phyloP scores from a whole-genome alignment of 2,797 vertebrate species.

The Epinephelus malabaricus region DNA sequence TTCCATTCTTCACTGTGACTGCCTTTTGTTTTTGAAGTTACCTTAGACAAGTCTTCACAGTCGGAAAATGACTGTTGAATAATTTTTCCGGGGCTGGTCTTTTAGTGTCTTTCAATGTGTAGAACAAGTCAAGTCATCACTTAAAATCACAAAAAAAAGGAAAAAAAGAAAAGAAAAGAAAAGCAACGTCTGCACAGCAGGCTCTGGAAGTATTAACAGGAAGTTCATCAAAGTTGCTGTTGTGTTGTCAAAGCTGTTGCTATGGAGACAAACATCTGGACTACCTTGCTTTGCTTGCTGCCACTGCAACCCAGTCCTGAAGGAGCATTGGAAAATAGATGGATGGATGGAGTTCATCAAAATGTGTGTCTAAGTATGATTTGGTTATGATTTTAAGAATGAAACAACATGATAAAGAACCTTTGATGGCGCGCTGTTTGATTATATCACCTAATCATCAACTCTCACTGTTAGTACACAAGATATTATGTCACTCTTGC shows the following conservation, averaged over 20 bases:
- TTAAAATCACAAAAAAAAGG: not conserved
- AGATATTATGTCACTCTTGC: constrained; percentile 30
- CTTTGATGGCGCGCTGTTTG: constrained; percentile 9
- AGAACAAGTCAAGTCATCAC: not conserved
- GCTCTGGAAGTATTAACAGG: not conserved
- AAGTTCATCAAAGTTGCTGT: constrained; percentile 2
- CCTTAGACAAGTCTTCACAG: no score
- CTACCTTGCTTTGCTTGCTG: not conserved
- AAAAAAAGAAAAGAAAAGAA: not conserved
- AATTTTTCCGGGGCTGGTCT: no score
- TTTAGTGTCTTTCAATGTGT: not conserved
- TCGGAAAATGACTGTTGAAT: no score
- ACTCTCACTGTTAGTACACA: constrained; percentile 26
- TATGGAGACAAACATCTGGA: not conserved
- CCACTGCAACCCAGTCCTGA: not conserved
- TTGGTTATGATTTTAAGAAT: not conserved
- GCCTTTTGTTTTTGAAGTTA: no score
- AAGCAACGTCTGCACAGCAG: not conserved
- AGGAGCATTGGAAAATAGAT: not conserved
- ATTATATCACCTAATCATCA: constrained; percentile 14
- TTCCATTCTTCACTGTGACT: no score
- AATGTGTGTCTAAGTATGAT: not conserved
- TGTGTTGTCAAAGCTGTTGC: not conserved
- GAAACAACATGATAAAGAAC: constrained; percentile 16
- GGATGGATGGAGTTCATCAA: not conserved